Conservation (phyloP, 2,888 invertebrate genomes). For the Plusia festucae region DNA sequence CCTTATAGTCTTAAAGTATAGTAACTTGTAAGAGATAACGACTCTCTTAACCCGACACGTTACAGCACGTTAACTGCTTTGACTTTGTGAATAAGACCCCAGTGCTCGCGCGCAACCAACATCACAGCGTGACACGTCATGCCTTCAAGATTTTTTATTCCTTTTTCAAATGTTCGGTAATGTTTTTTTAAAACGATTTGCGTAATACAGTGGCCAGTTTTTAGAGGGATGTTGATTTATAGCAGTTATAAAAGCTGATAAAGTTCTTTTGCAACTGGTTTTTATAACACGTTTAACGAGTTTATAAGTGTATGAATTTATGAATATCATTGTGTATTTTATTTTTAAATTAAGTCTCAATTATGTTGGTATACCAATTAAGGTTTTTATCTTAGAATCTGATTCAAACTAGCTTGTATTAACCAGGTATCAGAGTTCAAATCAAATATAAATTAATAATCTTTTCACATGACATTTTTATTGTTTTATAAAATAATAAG, state of each 20-base stretch:
- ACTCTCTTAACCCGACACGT: no score
- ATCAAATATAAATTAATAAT: no score
- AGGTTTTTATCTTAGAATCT: not conserved
- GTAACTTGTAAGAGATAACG: no score
- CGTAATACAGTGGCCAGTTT: conserved; percentile 32
- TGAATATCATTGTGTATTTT: conserved; percentile 28
- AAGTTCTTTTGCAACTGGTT: conserved; percentile 44
- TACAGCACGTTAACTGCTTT: no score
- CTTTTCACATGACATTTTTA: no score
- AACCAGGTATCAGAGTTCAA: no score
- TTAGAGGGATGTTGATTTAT: conserved; percentile 28
- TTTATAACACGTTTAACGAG: conserved; percentile 10
- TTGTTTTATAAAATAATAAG: no score
- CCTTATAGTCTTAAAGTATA: no score
- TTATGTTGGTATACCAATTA: not conserved
- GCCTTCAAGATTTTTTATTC: conserved; percentile 13
- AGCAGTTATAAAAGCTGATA: conserved; percentile 28
- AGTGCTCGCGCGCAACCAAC: conserved; percentile 35
- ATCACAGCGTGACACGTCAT: conserved; percentile 40
- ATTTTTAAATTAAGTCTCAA: not conserved
- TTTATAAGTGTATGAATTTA: conserved; percentile 12
- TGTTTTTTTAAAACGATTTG: conserved; percentile 23
- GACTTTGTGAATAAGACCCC: no score
- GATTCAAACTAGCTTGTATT: not conserved
- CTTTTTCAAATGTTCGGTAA: conserved; percentile 13